Base-by-base conservation (phyloP, 2,888 invertebrate genomes). In the Synanthedon formicaeformis region DNA sequence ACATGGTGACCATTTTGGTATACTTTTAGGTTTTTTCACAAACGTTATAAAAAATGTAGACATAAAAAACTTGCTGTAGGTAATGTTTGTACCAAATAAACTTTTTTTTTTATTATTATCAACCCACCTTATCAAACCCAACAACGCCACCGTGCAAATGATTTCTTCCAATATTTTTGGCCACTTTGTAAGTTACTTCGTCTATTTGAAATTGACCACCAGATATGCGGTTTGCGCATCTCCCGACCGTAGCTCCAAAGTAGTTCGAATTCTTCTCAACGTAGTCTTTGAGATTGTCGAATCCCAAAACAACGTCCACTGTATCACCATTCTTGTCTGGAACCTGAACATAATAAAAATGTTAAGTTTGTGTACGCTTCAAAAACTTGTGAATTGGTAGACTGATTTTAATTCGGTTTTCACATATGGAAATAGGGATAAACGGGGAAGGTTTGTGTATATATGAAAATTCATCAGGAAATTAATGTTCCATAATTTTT, bases 211-310 rank as follows among this genome's bases (percentile, higher is more conserved):
- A 88, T 58, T 56, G 59, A 0, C 92, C 96, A n/a, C 91, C 90
- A 0, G 89, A 92, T 52, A 97, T 93, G 49, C 96, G 90, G 79
- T 97, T 97, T 4, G 95, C 95, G 40, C 95, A 94, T 52, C 98
- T 88, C 0, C 98, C 98, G 16, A 97, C 85, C 0, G 95, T 92
- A 0, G 94, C 93, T 0, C 98, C 98, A 62, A 97, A 91, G 71
- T 96, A 95, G 0, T 93, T 93, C 0, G 60, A 60, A 53, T 83
- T 83, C 12, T 73, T 65, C 0, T 62, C 61, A 1, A 79, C 64
- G 55, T 88, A 88, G 13, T 94, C 92, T 54, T 91, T 88, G 18
- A 96, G 75, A 63, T 91, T 89, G 69, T 96, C 95, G 68, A 93
- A 97, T 3, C 97, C 97, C 8, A 96, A 87, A 0, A 92, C 92